phyloP scores from a whole-genome alignment of 2,888 invertebrate genomes.

The Phrixothrix hirtus region DNA sequence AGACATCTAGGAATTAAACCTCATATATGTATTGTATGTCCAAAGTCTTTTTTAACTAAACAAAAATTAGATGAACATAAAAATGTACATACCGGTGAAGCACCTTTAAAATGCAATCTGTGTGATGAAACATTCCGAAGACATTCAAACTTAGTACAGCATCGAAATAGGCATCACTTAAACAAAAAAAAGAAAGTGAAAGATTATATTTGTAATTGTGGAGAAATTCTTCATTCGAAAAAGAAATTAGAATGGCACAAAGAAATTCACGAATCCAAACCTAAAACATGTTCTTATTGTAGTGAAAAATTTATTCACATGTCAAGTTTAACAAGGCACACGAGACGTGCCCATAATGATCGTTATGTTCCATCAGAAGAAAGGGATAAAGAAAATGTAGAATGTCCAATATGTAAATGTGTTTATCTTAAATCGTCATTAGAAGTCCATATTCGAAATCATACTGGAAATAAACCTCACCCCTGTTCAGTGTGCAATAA shows the following conservation, averaged over 20 bases:
- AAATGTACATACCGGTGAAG: slow-evolving; percentile 79
- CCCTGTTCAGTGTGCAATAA: slow-evolving; percentile 83
- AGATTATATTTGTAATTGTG: slow-evolving; percentile 62
- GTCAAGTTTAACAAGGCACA: slow-evolving; percentile 81
- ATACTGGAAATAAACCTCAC: slow-evolving; percentile 76
- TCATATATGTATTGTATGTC: slow-evolving; percentile 73
- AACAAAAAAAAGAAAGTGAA: slow-evolving; percentile 71
- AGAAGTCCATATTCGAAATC: slow-evolving; percentile 78
- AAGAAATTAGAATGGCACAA: slow-evolving; percentile 85
- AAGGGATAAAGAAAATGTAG: slow-evolving; percentile 68
- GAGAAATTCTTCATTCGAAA: slow-evolving; percentile 79
- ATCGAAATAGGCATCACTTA: slow-evolving; percentile 77
- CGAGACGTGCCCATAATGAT: slow-evolving; percentile 78
- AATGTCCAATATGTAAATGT: slow-evolving; percentile 78
- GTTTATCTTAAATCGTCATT: slow-evolving; percentile 79
- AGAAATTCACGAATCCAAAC: slow-evolving; percentile 80
- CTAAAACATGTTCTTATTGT: slow-evolving; percentile 83
- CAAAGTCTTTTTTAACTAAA: slow-evolving; percentile 80
- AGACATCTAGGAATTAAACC: slow-evolving; percentile 77
- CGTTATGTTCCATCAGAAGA: slow-evolving; percentile 69
- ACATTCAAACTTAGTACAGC: slow-evolving; percentile 83
- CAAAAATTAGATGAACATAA: slow-evolving; percentile 82
- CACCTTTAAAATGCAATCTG: slow-evolving; percentile 78
- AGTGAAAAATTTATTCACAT: slow-evolving; percentile 85
- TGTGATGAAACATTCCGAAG: slow-evolving; percentile 81